These are phyloP conservation scores for Ptychochromis oligacanthus DNA, from an alignment of 2,113 vertebrate genomes.

Conservation along the genomic window DNA sequence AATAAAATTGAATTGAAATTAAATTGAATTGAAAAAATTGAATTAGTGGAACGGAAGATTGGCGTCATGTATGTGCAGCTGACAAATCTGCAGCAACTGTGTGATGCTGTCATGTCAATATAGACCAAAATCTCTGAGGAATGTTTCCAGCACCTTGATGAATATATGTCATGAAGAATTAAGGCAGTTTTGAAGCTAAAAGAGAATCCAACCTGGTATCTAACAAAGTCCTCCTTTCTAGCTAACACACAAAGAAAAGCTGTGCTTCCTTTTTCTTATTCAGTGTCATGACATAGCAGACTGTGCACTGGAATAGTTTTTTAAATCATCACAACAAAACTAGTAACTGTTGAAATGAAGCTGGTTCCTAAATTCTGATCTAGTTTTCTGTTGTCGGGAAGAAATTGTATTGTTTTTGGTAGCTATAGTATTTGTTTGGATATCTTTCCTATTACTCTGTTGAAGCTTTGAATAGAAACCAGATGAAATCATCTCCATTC, in stretches of 20 bases:
- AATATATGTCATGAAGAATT: no score
- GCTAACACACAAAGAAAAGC: neutral
- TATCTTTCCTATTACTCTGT: neutral
- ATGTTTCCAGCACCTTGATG: no score
- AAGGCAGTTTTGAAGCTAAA: neutral
- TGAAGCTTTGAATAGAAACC: neutral
- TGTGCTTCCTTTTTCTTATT: neutral
- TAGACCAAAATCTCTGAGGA: no score
- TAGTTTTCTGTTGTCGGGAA: neutral
- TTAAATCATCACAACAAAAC: neutral
- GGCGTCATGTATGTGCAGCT: neutral
- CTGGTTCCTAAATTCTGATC: neutral
- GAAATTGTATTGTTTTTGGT: neutral
- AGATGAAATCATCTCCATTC: neutral
- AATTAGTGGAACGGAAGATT: no score
- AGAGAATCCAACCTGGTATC: neutral
- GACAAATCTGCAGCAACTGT: no score
- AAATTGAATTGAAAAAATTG: no score
- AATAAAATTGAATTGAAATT: no score
- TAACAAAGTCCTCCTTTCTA: neutral
- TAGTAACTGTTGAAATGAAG: neutral
- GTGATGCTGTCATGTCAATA: no score
- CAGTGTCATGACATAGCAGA: no score
- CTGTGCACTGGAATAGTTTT: neutral
- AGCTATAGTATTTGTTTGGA: neutral